Evolutionary conservation across 2,888 invertebrate species (phyloP).

Genomic region (Phyllotreta striolata): DNA sequence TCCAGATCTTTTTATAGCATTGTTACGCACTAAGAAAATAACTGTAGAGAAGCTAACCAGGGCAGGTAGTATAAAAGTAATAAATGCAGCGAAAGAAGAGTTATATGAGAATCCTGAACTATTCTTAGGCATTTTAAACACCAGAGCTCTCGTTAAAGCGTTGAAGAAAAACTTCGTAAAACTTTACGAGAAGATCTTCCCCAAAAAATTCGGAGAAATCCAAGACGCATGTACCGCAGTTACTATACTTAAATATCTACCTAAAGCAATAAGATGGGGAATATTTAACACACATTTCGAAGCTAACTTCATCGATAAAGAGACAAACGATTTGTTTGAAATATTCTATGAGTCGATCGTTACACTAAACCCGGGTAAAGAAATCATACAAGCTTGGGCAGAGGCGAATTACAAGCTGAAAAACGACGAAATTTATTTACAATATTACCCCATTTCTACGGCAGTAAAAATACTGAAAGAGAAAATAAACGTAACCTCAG

Average conservation of each 20-base stretch:
- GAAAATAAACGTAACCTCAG: conserved; percentile 40
- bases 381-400: conserved; percentile 34
- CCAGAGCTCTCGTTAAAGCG: conserved; percentile 20
- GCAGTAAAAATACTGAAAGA: conserved; percentile 39
- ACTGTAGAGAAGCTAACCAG: conserved; percentile 23
- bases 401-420: conserved; percentile 26
- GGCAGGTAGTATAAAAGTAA: conserved; percentile 20
- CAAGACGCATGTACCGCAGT: not conserved
- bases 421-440: conserved; percentile 34
- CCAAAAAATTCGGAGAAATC: conserved; percentile 22
- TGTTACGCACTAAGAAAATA: conserved; percentile 10
- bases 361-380: conserved; percentile 16
- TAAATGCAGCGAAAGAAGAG: conserved; percentile 27
- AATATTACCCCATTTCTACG: conserved; percentile 28
- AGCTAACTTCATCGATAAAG: not conserved
- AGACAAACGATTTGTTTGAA: conserved; percentile 7
- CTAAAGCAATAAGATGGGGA: conserved; percentile 17
- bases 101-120: conserved; percentile 25
- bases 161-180: conserved; percentile 25
- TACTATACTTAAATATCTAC: conserved; percentile 29
- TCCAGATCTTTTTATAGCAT: conserved; percentile 32
- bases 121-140: conserved; percentile 23
- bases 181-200: conserved; percentile 29
- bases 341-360: not conserved
- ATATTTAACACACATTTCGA: not conserved